These are phyloP conservation scores for Cavia aperea DNA, from an alignment of 2,113 vertebrate species.

Conservation along the genomic window DNA sequence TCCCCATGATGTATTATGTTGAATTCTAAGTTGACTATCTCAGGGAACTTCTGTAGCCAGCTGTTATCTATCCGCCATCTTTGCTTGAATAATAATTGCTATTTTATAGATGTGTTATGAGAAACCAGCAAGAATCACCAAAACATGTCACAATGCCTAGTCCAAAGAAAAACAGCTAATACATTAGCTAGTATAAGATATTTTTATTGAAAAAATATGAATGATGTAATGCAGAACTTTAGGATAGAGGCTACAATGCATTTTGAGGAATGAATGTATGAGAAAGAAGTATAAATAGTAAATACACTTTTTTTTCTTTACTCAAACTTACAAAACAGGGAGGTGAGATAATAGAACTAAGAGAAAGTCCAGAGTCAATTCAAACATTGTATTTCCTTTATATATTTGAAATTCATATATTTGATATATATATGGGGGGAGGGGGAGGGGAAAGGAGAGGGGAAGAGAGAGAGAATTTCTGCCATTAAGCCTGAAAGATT, in stretches of 20 bases:
- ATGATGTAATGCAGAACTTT: background rate
- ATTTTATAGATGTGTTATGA: background rate
- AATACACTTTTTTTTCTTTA: background rate
- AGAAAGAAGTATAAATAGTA: background rate
- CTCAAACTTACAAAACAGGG: background rate
- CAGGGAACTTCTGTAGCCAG: no score
- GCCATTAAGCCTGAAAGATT: background rate
- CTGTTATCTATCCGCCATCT: no score
- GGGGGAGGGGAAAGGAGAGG: no score
- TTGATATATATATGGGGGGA: no score
- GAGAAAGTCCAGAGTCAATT: background rate
- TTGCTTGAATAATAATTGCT: no score
- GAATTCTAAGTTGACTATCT: no score
- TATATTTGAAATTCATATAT: no score
- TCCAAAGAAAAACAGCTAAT: background rate
- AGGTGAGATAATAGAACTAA: background rate
- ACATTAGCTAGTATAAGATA: background rate
- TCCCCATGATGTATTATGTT: no score
- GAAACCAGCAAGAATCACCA: background rate
- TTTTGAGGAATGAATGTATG: background rate
- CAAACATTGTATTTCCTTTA: background rate
- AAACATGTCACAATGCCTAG: background rate
- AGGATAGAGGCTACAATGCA: background rate
- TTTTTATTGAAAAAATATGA: background rate
- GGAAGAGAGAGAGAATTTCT: background rate